phyloP scores from a whole-genome alignment of 1,140 invertebrate genomes.

The Cyclargus thomasi region DNA sequence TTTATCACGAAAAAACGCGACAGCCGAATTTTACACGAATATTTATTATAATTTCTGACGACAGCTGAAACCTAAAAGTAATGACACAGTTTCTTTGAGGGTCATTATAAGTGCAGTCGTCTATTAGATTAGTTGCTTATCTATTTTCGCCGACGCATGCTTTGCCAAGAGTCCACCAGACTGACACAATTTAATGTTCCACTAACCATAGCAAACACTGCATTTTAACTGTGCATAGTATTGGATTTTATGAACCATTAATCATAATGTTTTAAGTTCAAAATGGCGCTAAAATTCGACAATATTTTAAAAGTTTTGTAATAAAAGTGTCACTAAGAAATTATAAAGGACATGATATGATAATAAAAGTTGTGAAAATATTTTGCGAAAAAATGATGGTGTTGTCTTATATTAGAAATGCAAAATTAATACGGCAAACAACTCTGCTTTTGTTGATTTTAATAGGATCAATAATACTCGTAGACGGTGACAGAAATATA shows the following conservation, averaged over 20 bases:
- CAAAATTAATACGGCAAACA: not conserved
- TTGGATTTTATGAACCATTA: not conserved
- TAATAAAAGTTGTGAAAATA: not conserved
- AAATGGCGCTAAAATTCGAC: not conserved
- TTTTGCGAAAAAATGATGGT: not conserved
- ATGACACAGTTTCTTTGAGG: not conserved
- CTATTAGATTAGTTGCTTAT: constrained; percentile 26
- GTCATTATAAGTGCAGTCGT: constrained; percentile 21
- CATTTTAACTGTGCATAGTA: constrained; percentile 9
- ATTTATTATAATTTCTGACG: not conserved
- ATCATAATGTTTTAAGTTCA: not conserved
- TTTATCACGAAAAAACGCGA: too few relatives aligned
- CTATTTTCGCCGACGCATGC: constrained; percentile 38
- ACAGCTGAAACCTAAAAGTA: constrained; percentile 4
- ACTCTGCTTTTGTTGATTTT: not conserved
- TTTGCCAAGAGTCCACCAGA: constrained; percentile 35
- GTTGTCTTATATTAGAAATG: not conserved
- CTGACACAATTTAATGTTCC: constrained; percentile 37
- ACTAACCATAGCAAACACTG: constrained; percentile 31
- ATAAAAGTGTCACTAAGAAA: too few relatives aligned
- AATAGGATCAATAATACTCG: constrained; percentile 12
- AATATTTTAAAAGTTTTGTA: not conserved
- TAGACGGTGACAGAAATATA: constrained; percentile 37
- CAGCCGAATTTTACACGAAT: not conserved
- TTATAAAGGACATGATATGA: too few relatives aligned